Percentiles rank a stretch among this genome's conserved stretches.
phyloP scores from a whole-genome alignment of 2,888 invertebrate genomes.

The Parelbella ahira region DNA sequence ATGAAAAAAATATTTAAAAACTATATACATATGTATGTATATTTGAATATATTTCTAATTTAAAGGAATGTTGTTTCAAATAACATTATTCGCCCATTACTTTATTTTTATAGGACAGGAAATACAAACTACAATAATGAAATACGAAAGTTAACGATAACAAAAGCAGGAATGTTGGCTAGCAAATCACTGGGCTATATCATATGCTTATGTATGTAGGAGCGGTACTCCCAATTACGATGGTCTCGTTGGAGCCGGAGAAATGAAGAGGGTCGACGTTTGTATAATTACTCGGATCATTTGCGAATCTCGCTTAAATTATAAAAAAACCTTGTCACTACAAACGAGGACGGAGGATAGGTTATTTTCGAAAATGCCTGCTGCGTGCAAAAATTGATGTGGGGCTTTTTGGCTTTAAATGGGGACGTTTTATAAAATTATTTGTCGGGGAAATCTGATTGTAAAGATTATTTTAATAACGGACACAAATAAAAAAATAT shows the following conservation, averaged over 20 bases:
- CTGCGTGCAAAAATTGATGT: slow-evolving; percentile 16
- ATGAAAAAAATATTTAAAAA: too few species aligned
- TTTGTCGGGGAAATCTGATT: too few species aligned
- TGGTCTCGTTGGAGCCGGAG: slow-evolving; percentile 45
- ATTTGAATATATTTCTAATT: too few species aligned
- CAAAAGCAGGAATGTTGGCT: too few species aligned
- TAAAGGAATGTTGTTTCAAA: too few species aligned
- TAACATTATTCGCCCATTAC: too few species aligned
- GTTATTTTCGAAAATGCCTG: slow-evolving; percentile 19
- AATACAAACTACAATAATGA: background rate
- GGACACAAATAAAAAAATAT: too few species aligned
- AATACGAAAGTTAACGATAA: background rate
- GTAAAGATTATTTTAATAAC: too few species aligned
- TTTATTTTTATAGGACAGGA: background rate
- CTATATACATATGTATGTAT: too few species aligned
- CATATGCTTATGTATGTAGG: slow-evolving; percentile 34
- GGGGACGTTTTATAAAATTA: too few species aligned
- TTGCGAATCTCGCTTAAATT: slow-evolving; percentile 72
- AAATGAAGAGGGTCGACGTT: slow-evolving; percentile 78
- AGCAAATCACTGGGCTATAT: too few species aligned
- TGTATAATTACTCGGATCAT: slow-evolving; percentile 77
- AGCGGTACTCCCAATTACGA: slow-evolving; percentile 59
- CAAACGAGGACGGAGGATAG: slow-evolving; percentile 48
- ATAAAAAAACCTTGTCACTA: slow-evolving; percentile 70
- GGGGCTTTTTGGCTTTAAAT: background rate